Conservation (phyloP, 2,113 vertebrate species). For the Aegotheles bennettii region DNA sequence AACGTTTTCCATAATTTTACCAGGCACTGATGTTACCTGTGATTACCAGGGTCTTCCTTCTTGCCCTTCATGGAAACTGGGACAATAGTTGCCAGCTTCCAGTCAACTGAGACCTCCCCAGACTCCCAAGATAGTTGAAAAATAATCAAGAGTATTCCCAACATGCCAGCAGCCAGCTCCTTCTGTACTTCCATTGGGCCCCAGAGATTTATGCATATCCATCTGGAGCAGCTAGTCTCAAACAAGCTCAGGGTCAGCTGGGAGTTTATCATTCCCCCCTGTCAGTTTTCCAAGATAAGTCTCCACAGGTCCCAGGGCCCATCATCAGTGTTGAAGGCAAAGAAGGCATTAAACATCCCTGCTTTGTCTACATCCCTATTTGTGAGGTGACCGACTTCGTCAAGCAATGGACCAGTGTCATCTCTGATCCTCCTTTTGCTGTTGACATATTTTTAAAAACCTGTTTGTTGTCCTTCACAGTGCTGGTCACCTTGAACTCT, state of each 20-base stretch:
- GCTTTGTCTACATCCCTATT: background rate
- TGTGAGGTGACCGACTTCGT: background rate
- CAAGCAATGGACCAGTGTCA: background rate
- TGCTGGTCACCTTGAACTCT: background rate
- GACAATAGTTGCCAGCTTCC: background rate
- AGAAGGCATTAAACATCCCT: background rate
- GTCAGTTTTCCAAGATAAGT: background rate
- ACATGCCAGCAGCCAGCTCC: background rate
- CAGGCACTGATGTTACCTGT: background rate
- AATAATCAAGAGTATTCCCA: background rate
- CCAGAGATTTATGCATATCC: background rate
- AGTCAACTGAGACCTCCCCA: background rate
- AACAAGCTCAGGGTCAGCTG: background rate
- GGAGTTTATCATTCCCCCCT: background rate
- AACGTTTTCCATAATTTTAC: background rate
- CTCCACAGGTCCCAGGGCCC: too few relatives aligned
- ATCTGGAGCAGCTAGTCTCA: background rate
- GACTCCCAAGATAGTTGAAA: background rate
- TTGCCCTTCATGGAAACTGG: background rate
- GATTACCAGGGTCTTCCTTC: background rate
- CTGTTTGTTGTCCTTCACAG: background rate
- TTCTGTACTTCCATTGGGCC: background rate
- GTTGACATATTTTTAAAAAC: background rate
- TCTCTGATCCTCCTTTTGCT: background rate
- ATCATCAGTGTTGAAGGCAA: background rate